Conservation (phyloP, 2,888 invertebrate species). For the Drosophila mettleri region DNA sequence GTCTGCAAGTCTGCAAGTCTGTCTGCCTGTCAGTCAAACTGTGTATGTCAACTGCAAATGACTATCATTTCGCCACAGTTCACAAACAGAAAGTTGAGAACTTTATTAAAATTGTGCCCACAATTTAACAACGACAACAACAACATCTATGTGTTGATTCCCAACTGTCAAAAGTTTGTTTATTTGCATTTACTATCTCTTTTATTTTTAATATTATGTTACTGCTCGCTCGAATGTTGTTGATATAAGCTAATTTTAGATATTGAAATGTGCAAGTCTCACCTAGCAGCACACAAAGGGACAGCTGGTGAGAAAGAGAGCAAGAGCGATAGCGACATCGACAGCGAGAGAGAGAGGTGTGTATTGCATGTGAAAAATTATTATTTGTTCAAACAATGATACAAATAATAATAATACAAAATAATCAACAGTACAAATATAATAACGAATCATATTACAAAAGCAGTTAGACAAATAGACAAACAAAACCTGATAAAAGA, state of each 20-base stretch:
- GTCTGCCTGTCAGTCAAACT: conserved; percentile 24
- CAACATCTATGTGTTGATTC: conserved; percentile 48
- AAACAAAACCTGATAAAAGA: conserved; percentile 42
- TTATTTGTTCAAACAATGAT: conserved; percentile 69
- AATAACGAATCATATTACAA: conserved; percentile 73
- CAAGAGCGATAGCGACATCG: neutral
- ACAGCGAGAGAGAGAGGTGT: neutral
- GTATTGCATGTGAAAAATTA: conserved; percentile 76
- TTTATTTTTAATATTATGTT: conserved; percentile 23
- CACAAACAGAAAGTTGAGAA: conserved; percentile 56
- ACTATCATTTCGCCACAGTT: conserved; percentile 50
- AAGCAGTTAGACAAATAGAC: conserved; percentile 76
- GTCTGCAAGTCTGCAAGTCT: conserved; percentile 7
- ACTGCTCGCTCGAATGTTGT: conserved; percentile 39
- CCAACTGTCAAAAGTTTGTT: conserved; percentile 72
- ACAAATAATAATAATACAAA: conserved; percentile 69
- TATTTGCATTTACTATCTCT: conserved; percentile 46
- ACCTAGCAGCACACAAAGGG: conserved; percentile 1
- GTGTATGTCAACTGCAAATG: conserved; percentile 42
- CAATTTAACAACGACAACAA: conserved; percentile 51
- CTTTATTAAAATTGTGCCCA: conserved; percentile 69
- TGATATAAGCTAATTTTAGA: conserved; percentile 65
- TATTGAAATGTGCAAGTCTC: conserved; percentile 16
- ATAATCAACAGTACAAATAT: conserved; percentile 74
- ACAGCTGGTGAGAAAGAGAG: neutral